A percentile compares a stretch with the other conserved stretches of the same genome.
These are phyloP conservation scores for Aegithalos caudatus DNA, from an alignment of 2,113 vertebrate genomes.

Conservation along the genomic window DNA sequence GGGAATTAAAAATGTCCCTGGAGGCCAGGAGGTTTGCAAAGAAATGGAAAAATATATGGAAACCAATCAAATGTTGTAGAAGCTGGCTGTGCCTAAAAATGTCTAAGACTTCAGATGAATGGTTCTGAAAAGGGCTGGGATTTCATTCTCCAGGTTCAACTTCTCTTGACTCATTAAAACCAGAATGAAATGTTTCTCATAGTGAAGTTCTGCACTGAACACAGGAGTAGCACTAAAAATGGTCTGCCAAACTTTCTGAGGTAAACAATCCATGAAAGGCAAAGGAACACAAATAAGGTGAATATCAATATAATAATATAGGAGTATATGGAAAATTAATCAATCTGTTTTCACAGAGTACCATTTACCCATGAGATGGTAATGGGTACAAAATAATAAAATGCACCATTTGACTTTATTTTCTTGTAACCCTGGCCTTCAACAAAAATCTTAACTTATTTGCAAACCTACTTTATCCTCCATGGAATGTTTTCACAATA, in stretches of 20 bases:
- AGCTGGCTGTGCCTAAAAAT: neutral
- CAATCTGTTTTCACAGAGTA: neutral
- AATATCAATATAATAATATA: neutral
- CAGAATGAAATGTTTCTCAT: neutral
- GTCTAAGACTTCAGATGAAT: neutral
- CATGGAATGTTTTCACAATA: neutral
- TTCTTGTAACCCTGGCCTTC: conserved; percentile 51
- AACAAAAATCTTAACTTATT: neutral
- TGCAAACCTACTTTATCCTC: neutral
- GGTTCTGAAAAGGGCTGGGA: neutral
- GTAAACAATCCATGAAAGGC: neutral
- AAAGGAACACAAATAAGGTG: conserved; percentile 20
- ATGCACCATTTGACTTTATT: conserved; percentile 64
- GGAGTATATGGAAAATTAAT: neutral
- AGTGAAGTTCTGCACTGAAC: neutral
- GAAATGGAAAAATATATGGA: neutral
- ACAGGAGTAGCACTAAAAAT: neutral
- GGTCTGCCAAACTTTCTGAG: neutral
- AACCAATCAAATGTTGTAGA: neutral
- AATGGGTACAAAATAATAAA: conserved; percentile 37
- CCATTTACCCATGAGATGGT: neutral
- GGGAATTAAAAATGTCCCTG: neutral
- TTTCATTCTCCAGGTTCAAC: neutral
- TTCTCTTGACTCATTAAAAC: neutral
- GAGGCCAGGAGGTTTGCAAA: neutral